A percentile compares a stretch with the other conserved stretches of the same genome.
Conservation (phyloP, 1,140 invertebrate species). For the Augochlora pura region DNA sequence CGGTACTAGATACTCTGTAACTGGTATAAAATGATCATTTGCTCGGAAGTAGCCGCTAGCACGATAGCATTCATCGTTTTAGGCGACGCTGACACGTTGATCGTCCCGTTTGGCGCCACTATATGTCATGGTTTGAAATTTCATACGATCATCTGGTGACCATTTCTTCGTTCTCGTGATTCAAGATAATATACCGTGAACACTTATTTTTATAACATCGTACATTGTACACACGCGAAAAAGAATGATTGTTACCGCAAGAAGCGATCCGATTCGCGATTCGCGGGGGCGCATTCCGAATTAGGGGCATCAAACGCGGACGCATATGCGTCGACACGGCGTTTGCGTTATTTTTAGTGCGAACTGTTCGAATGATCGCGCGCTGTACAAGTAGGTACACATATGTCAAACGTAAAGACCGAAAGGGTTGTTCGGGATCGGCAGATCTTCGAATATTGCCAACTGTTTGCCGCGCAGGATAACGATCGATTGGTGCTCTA, state of each 20-base stretch:
- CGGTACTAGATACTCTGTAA: too few species aligned
- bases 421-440: too few species aligned
- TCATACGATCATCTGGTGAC: neutral
- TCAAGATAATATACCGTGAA: neutral
- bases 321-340: slow-evolving; percentile 50
- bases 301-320: slow-evolving; percentile 51
- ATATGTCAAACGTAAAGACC: too few species aligned
- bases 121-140: slow-evolving; percentile 4
- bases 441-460: too few species aligned
- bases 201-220: too few species aligned
- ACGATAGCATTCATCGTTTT: neutral
- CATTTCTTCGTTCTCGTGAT: neutral
- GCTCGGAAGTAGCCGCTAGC: neutral
- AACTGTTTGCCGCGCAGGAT: too few species aligned
- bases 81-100: neutral
- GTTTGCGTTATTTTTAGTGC: slow-evolving; percentile 61
- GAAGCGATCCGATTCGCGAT: neutral
- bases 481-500: too few species aligned
- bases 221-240: too few species aligned
- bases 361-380: slow-evolving; percentile 53
- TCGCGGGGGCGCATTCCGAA: slow-evolving; percentile 15
- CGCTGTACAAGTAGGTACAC: neutral
- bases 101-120: neutral
- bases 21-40: neutral
- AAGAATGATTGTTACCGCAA: too few species aligned